Evolutionary conservation across 1,140 invertebrate species (phyloP).

Genomic region (Nymphalis io): DNA sequence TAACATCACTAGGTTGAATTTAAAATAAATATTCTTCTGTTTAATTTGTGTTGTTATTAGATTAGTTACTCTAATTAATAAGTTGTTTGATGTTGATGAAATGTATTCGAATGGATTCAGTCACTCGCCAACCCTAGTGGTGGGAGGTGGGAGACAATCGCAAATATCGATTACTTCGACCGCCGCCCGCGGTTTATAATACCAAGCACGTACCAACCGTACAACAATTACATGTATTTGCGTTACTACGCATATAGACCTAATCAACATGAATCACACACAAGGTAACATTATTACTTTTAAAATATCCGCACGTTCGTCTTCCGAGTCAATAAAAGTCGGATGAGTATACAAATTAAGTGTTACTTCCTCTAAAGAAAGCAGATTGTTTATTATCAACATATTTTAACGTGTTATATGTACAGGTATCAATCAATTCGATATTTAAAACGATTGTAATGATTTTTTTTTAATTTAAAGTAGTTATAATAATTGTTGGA

Average conservation of each 20-base stretch:
- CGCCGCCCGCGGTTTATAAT: slow-evolving; percentile 34
- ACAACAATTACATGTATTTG: slow-evolving; percentile 48
- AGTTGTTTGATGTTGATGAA: not conserved
- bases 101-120: not conserved
- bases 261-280: slow-evolving; percentile 39
- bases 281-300: slow-evolving; percentile 26
- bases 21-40: too few relatives aligned
- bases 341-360: slow-evolving; percentile 5
- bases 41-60: not conserved
- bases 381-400: not conserved
- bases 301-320: slow-evolving; percentile 29
- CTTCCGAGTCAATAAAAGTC: slow-evolving; percentile 12
- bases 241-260: slow-evolving; percentile 32
- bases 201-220: slow-evolving; percentile 39
- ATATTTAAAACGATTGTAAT: too few relatives aligned
- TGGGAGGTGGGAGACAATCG: slow-evolving; percentile 51
- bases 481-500: too few relatives aligned
- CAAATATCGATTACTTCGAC: slow-evolving; percentile 47
- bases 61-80: not conserved
- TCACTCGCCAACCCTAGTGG: slow-evolving; percentile 8
- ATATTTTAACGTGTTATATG: not conserved
- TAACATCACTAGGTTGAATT: not conserved
- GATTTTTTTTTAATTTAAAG: too few relatives aligned
- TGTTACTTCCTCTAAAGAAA: slow-evolving; percentile 2
- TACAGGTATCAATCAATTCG: not conserved